phyloP scores from a whole-genome alignment of 1,140 invertebrate genomes.

The Wasmannia auropunctata region DNA sequence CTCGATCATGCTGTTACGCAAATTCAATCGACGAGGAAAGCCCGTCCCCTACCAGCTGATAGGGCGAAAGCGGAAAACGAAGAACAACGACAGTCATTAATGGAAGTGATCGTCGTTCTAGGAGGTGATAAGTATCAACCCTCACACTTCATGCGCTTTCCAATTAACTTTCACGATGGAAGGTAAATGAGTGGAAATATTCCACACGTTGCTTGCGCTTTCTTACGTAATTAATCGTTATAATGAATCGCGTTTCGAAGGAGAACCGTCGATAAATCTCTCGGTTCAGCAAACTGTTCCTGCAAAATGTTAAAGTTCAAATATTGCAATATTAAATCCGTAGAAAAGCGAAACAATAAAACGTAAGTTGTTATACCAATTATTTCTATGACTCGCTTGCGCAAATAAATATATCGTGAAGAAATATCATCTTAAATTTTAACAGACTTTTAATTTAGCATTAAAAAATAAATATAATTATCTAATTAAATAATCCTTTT shows the following conservation, averaged over 20 bases:
- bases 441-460: not conserved
- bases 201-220: not conserved
- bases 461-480: not conserved
- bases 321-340: not conserved
- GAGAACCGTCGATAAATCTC: not conserved
- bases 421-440: not conserved
- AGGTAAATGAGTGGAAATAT: constrained; percentile 31
- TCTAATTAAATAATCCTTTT: not conserved
- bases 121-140: constrained; percentile 38
- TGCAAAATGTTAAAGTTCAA: not conserved
- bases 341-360: not conserved
- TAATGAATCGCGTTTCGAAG: not conserved
- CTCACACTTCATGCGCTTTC: not conserved
- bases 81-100: constrained; percentile 28
- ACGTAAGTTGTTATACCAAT: not conserved
- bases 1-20: constrained; percentile 1
- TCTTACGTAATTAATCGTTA: constrained; percentile 14
- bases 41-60: constrained; percentile 14
- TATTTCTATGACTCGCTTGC: not conserved
- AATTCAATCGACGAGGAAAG: constrained; percentile 30
- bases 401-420: not conserved
- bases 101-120: not conserved
- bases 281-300: not conserved
- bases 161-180: constrained; percentile 48
- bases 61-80: constrained; percentile 22